Base-by-base conservation (phyloP, 2,113 vertebrate species). In the Amazona vittata region DNA sequence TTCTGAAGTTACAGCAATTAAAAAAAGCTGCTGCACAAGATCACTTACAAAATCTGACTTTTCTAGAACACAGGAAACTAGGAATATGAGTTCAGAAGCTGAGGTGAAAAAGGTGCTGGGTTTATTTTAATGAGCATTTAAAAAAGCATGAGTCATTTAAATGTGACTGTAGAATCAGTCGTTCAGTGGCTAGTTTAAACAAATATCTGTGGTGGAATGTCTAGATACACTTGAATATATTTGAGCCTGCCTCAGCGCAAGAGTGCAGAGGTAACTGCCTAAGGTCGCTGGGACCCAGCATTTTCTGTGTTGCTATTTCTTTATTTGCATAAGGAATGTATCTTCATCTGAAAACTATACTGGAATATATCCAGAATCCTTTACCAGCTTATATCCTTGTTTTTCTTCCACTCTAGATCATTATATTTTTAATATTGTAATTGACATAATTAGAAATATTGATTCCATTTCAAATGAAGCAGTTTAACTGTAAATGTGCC, bases 401-500 rank as follows among this genome's bases (percentile, higher is more conserved):
- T 53, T 82, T 39, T 6, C 46, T 81, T 94, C 50, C 53, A 60
- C 35, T 81, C 25, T 50, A 63, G 33, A 75, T 85, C 26, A 17
- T 91, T 87, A 19, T 50, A 50, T 94, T 93, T 93, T 91, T 83
- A 79, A 89, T 76, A 65, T 80, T 67, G 33, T 92, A 70, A 80
- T 52, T 95, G 83, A 71, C 47, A 25, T 94, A 55, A 90, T 93
- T 86, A 89, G 77, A 91, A 86, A 57, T 86, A 91, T 80, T 15
- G 59, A 81, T 86, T 94, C 41, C 4, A 6, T 80, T 90, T 84
- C 55, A 89, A 81, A 71, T 26, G 55, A 52, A 89, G 74, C 79
- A 79, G 26, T 91, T 93, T 89, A 83, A 91, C 92, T 87, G 52
- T 90, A 89, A 89, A 84, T 73, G 67, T 63, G 43, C 81, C 74